A percentile compares a stretch with the other conserved stretches of the same genome.
Conservation (phyloP, 2,113 vertebrate species). For the Urocitellus parryii region DNA sequence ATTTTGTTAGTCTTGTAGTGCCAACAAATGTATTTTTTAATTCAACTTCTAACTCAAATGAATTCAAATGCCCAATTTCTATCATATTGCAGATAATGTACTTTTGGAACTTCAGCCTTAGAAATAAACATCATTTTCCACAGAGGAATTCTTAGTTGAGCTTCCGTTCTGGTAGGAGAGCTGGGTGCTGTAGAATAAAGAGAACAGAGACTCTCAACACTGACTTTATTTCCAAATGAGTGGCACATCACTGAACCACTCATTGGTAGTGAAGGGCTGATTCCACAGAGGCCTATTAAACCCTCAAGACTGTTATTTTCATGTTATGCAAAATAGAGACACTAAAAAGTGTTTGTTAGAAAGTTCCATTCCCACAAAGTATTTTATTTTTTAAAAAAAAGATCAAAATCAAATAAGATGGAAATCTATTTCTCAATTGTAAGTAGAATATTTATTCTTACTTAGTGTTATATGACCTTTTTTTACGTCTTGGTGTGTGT, state of each 20-base stretch:
- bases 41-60: neutral
- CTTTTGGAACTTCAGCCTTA: neutral
- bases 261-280: neutral
- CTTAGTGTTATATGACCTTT: neutral
- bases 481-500: neutral
- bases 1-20: neutral
- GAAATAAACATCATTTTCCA: slow-evolving; percentile 9
- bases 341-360: neutral
- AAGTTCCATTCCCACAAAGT: neutral
- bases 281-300: neutral
- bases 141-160: neutral
- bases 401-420: neutral
- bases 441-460: neutral
- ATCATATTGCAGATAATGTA: neutral
- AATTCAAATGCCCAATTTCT: neutral
- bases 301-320: neutral
- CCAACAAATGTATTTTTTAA: slow-evolving; percentile 30
- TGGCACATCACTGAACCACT: neutral
- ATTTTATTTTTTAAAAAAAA: neutral
- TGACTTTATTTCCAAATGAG: neutral
- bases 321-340: neutral
- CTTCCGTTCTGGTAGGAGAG: neutral
- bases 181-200: neutral
- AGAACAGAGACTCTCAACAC: neutral
- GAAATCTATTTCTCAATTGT: neutral